These are phyloP conservation scores for Aptenodytes forsteri DNA, from an alignment of 2,113 vertebrate genomes.

Conservation along the genomic window DNA sequence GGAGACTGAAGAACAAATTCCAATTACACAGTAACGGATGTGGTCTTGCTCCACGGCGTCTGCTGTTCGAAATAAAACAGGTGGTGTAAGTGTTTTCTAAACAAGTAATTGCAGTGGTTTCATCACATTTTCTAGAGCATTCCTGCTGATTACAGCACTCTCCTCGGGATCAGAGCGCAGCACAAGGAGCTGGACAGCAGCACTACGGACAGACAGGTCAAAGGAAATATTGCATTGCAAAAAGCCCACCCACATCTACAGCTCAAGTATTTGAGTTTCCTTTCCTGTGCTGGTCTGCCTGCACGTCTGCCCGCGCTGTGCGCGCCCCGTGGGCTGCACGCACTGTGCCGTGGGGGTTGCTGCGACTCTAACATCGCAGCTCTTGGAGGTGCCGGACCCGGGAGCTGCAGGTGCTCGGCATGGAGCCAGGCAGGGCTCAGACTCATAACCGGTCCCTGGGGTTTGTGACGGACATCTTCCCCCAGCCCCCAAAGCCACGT, in stretches of 20 bases:
- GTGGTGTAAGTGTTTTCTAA: background rate
- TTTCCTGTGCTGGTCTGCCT: background rate
- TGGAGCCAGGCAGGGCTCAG: background rate
- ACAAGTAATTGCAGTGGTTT: accelerated
- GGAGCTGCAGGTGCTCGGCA: background rate
- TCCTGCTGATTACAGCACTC: background rate
- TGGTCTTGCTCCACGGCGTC: accelerated
- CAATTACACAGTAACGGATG: accelerated
- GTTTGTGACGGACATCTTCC: background rate
- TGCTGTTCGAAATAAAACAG: background rate
- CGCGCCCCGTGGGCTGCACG: background rate
- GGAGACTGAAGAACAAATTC: background rate
- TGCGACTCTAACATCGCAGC: background rate
- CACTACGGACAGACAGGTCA: accelerated
- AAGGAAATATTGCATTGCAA: too few relatives aligned
- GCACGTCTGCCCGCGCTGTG: background rate
- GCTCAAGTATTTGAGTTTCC: background rate
- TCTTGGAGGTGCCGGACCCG: background rate
- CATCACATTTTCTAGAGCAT: accelerated
- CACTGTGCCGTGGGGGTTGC: accelerated
- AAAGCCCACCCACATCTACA: background rate
- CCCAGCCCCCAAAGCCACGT: background rate
- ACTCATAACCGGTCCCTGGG: background rate
- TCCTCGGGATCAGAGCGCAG: too few relatives aligned
- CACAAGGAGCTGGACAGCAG: background rate